Base-by-base conservation (phyloP, 2,797 vertebrate genomes). In the Eulemur albifrons region DNA sequence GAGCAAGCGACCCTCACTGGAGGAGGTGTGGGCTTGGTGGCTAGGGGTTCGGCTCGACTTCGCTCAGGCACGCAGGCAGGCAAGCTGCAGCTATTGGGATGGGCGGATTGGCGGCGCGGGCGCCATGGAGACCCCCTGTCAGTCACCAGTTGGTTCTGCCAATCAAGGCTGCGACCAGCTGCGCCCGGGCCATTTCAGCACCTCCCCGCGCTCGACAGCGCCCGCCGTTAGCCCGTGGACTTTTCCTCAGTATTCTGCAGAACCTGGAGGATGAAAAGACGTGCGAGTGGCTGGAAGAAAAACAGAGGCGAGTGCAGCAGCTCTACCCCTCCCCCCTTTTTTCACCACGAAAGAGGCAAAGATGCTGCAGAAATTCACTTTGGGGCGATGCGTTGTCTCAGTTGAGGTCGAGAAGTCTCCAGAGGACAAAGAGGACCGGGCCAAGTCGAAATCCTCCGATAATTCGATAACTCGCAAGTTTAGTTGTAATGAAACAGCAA, bases 61-160 rank as follows among this genome's bases (percentile, higher is more conserved):
- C 2, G 97, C 97, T 92, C 84, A 59, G 72, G 86, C 91, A 21
- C 5, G 69, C 95, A 21, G 81, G 84, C 94, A 11, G 88, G 95
- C 95, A 82, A 67, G 93, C 94, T 98, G 98, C 99, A 97, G 98
- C 99, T 99, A 99, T 99, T 99, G 99, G 99, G 99, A 99, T 99
- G 99, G 99, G 99, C 99, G 99, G 99, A 99, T 99, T 99, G 99
- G 99, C 98, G 98, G 99, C 98, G 97, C 98, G 98, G 99, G 99
- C 99, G 98, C 99, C 99, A 99, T 99, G 99, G 99, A 98, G 98
- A 97, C 97, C 98, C 99, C 98, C 99, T 99, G 99, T 99, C 99
- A 99, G 99, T 99, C 99, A 99, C 98, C 98, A 99, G 99, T 99
- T 98, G 98, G 98, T 98, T 99, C 98, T 98, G 99, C 99, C 99